These are phyloP conservation scores for Staurois parvus DNA, from an alignment of 2,797 vertebrate species.

Conservation along the genomic window DNA sequence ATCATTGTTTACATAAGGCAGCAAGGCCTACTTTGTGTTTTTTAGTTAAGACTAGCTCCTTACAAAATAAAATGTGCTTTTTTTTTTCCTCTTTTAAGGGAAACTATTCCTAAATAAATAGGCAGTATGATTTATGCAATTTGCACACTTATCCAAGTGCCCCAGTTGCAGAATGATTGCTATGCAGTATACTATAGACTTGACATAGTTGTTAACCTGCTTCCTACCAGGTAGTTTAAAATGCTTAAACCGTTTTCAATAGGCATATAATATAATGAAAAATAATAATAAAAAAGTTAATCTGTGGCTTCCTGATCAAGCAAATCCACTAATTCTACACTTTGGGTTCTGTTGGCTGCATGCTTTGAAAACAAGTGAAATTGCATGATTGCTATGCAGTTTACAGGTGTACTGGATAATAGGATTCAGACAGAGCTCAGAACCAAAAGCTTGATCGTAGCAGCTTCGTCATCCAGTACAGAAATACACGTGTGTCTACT, in stretches of 20 bases:
- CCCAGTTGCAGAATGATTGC: slow-evolving; percentile 16
- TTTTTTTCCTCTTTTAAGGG: neutral
- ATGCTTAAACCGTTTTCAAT: neutral
- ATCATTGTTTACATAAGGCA: slow-evolving; percentile 46
- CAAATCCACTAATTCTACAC: too few relatives aligned
- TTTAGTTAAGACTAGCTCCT: neutral
- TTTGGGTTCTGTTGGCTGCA: too few relatives aligned
- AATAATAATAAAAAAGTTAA: too few relatives aligned
- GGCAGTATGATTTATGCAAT: slow-evolving; percentile 38
- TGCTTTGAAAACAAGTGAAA: too few relatives aligned
- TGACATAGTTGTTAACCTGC: neutral
- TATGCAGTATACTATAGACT: neutral
- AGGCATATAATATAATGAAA: too few relatives aligned
- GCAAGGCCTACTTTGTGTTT: neutral
- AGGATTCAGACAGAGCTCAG: neutral
- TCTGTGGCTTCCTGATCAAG: too few relatives aligned
- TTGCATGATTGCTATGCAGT: neutral
- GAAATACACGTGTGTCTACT: neutral
- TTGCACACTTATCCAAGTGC: neutral
- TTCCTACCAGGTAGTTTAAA: neutral
- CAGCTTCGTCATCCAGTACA: neutral
- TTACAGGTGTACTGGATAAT: neutral
- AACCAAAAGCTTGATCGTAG: neutral
- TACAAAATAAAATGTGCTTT: neutral
- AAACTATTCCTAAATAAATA: neutral